A percentile compares a stretch with the other conserved stretches of the same genome.
Evolutionary conservation across 2,888 invertebrate species (phyloP).

Genomic region (Cylindroiulus punctatus): DNA sequence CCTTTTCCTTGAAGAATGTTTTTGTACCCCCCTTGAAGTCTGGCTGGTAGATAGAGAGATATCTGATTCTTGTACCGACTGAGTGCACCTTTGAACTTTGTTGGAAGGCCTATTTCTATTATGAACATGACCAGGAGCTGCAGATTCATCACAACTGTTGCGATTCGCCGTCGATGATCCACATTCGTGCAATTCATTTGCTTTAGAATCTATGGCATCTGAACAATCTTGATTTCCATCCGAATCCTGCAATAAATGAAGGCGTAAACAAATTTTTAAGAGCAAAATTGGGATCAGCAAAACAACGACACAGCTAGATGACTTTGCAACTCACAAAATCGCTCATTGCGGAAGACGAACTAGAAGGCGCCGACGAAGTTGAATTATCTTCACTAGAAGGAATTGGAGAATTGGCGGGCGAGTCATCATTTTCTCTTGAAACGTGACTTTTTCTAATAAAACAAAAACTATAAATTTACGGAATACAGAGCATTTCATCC

Average conservation of each 20-base stretch:
- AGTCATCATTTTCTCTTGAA: slow-evolving; percentile 1
- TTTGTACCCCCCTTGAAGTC: neutral
- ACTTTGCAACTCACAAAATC: slow-evolving; percentile 25
- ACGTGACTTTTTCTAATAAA: neutral
- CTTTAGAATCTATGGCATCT: neutral
- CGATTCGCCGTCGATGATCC: neutral
- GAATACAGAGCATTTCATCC: neutral
- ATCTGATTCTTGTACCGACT: neutral
- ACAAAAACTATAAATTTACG: neutral
- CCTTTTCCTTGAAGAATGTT: slow-evolving; percentile 8
- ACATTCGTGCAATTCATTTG: neutral
- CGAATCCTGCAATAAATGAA: neutral
- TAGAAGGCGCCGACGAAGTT: slow-evolving; percentile 53
- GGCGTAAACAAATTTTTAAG: neutral
- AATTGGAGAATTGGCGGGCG: slow-evolving; percentile 33
- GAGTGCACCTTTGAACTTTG: slow-evolving; percentile 23
- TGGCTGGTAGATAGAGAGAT: neutral
- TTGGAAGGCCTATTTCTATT: neutral
- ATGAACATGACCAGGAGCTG: neutral
- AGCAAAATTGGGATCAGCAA: neutral
- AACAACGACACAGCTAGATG: neutral
- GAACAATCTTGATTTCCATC: slow-evolving; percentile 34
- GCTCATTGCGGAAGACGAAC: slow-evolving; percentile 45
- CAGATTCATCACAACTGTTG: neutral
- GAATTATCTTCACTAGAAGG: slow-evolving; percentile 56